phyloP scores from a whole-genome alignment of 2,113 vertebrate species.

The Progne subis region DNA sequence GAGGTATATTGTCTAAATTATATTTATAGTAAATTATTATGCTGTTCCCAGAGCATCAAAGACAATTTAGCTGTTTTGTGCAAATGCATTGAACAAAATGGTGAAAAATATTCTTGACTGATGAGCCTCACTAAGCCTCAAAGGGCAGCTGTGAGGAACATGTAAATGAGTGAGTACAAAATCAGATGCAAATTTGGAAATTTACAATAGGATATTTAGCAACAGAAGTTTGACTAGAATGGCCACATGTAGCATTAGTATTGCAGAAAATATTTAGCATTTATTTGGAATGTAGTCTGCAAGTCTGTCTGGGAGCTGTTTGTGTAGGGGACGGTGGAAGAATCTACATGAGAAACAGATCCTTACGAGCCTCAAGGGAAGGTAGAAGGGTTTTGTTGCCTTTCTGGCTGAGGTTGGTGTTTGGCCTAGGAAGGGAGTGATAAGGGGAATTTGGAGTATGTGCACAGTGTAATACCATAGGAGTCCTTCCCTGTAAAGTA shows the following conservation, averaged over 20 bases:
- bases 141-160: neutral
- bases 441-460: neutral
- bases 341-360: neutral
- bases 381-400: neutral
- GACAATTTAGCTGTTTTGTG: neutral
- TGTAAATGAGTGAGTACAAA: neutral
- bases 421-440: neutral
- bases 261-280: neutral
- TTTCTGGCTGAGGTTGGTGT: neutral
- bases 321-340: neutral
- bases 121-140: neutral
- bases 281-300: neutral
- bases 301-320: neutral
- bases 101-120: neutral
- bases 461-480: no score
- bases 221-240: neutral
- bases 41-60: neutral
- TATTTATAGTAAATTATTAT: neutral
- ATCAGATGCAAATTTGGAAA: neutral
- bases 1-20: neutral
- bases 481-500: fast-evolving
- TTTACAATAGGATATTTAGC: neutral
- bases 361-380: neutral
- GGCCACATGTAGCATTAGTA: neutral
- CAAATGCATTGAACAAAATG: neutral